phyloP scores from a whole-genome alignment of 2,797 vertebrate species.

The Chiroxiphia lanceolata region DNA sequence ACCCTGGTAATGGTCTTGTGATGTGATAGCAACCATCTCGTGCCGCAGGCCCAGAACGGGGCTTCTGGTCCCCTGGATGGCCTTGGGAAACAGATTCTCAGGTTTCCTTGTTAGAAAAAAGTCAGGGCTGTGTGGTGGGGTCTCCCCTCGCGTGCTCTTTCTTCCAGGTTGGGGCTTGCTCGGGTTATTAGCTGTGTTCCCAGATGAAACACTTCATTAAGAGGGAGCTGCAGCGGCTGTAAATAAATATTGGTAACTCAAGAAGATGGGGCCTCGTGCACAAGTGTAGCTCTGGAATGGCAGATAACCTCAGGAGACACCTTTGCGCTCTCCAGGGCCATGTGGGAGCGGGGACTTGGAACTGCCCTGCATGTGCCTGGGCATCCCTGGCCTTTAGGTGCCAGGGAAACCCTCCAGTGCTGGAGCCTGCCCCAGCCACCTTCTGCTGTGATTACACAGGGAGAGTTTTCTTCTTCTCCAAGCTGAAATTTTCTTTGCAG shows the following conservation, averaged over 20 bases:
- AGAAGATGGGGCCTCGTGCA: background rate
- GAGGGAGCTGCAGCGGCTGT: background rate
- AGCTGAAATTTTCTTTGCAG: background rate
- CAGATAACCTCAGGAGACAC: background rate
- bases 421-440: background rate
- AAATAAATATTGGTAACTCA: background rate
- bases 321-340: accelerated
- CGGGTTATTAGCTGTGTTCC: background rate
- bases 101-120: background rate
- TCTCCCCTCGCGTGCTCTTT: accelerated
- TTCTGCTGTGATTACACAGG: background rate
- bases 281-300: background rate
- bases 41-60: accelerated
- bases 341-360: accelerated
- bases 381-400: background rate
- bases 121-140: background rate
- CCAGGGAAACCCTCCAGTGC: background rate
- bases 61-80: background rate
- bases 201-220: slow-evolving; percentile 12
- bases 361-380: accelerated
- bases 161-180: background rate
- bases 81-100: background rate
- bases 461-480: background rate
- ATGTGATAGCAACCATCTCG: background rate
- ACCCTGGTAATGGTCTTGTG: background rate